Evolutionary conservation across 2,113 vertebrate genomes (phyloP), one percentile per base, ranked within the genome.

Genomic region (Dasypus novemcinctus): DNA sequence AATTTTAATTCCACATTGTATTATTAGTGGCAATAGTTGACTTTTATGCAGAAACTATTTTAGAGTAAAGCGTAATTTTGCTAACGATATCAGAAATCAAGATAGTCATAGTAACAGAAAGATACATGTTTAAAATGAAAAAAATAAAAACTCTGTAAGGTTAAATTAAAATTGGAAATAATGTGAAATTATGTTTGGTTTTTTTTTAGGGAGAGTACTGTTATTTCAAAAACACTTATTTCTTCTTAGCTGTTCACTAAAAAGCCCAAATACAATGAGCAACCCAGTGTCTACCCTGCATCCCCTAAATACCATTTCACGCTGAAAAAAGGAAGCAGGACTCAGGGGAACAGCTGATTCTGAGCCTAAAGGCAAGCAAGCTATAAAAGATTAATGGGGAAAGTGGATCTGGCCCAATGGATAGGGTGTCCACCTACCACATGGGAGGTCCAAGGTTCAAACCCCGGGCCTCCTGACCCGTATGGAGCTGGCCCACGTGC

Each of bases 201-300:
- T 78, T n/a, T 81, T 66, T 3, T n/a, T 33, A 7, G 57, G 57
- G 57, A 21, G 20, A 21, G 31, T 27, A 54, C 23, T 43, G 17
- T 68, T 69, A 18, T 41, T 87, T 93, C 52, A 63, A 81, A 97
- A 93, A 13, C 11, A n/a, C 8, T 54, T 94, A 66, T n/a, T n/a
- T n/a, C 41, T 92, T 79, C 86, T 79, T 68, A 75, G 52, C 72
- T 92, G 61, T 79, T 80, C 66, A 80, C 12, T 57, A 54, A 46
- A 57, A 92, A 59, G 72, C 0, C 0, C 57, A 81, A 71, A 81
- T 41, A n/a, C 64, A 23, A 23, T 21, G 10, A 68, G 64, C 23
- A 79, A 18, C 69, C 15, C 23, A 33, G 33, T 8, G 18, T 6
- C 75, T 81, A 64, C 41, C 21, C 15, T 3, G 69, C 31, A 64